A percentile compares a stretch with the other conserved stretches of the same genome.
Conservation (phyloP, 2,888 invertebrate species). For the Parascotia fuliginaria region DNA sequence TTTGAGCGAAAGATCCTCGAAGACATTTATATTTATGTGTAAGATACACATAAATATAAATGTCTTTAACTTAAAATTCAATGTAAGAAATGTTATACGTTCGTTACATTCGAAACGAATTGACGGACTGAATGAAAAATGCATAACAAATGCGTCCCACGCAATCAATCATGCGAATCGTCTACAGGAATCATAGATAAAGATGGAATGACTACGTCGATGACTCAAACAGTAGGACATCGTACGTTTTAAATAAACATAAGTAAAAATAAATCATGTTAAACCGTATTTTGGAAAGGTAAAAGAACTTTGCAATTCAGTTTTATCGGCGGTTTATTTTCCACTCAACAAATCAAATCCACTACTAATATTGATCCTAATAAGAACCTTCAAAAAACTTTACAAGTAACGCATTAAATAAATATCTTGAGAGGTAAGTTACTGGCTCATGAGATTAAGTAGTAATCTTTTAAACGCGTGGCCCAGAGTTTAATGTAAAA, state of each 20-base stretch:
- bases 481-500: too few species aligned
- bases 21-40: neutral
- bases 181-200: conserved; percentile 59
- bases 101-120: conserved; percentile 52
- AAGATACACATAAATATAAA: neutral
- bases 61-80: conserved; percentile 16
- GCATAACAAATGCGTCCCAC: conserved; percentile 51
- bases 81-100: conserved; percentile 44
- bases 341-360: too few species aligned
- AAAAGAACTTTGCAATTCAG: too few species aligned
- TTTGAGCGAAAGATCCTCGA: conserved; percentile 28
- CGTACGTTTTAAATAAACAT: conserved; percentile 3
- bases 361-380: too few species aligned
- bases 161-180: conserved; percentile 55
- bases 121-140: conserved; percentile 56
- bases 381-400: too few species aligned
- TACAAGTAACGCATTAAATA: too few species aligned
- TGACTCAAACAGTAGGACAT: conserved; percentile 47
- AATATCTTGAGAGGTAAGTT: too few species aligned
- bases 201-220: conserved; percentile 43
- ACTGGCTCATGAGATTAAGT: too few species aligned
- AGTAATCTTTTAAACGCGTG: too few species aligned
- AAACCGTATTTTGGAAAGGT: too few species aligned
- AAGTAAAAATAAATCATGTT: neutral
- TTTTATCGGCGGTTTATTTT: too few species aligned